Base-by-base conservation (phyloP, 2,888 invertebrate genomes). In the Hydrotaea diabolus region DNA sequence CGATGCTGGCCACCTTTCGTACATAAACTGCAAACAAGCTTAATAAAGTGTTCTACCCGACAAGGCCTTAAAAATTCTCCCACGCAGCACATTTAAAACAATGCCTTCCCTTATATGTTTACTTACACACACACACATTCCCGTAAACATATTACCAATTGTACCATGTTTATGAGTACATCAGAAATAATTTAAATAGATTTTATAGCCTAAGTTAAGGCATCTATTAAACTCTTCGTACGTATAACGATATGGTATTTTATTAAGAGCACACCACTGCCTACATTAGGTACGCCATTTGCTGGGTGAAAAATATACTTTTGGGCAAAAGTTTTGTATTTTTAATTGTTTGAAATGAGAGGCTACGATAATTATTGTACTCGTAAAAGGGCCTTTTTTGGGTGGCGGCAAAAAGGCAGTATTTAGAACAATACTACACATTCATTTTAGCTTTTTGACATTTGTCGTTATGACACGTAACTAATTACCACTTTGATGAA, bases 131-230 rank as follows among this genome's bases (percentile, higher is more conserved):
- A 13, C 13, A 64, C 8, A 23, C 5, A 46, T 15, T 21, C 23
- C 19, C 4, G 15, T 49, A 23, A 21, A 71, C 71, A n/a, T 49
- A 49, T 39, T 8, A 53, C 72, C 49, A 53, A 53, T 26, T 71
- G 71, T 49, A 71, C 26, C 46, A 46, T 36, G 46, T 49, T 49
- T 49, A 49, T 49, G 49, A 49, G 49, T 55, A 75, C 64, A 64
- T 66, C 57, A 31, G 43, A 77, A 81, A 64, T 73, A 77, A 80
- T 64, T 71, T 64, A 57, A 73, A 31, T 66, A 64, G 77, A 66
- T 73, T 77, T 81, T 81, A 64, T 77, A 64, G 77, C 43, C 59
- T 21, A 82, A 71, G 36, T 82, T 69, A 59, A 74, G 69, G 59
- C 59, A 75, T 78, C 26, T 71, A 75, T 75, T 62, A 82, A 46